Evolutionary conservation across 2,888 invertebrate species (phyloP).

Genomic region (Lymantria dispar): DNA sequence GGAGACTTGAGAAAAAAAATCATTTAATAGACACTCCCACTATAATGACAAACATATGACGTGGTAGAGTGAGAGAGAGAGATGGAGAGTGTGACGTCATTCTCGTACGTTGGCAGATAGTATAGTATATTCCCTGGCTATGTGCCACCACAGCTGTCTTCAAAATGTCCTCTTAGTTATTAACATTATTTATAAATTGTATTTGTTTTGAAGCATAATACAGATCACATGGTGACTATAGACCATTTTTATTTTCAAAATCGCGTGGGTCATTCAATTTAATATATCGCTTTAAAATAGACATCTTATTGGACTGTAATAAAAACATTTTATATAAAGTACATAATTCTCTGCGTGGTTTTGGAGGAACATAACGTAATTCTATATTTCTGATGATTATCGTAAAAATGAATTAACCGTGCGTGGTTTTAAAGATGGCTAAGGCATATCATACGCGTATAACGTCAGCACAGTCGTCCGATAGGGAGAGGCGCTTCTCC

Average conservation of each 20-base stretch:
- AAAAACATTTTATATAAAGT: too few relatives aligned
- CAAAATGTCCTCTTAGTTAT: slow-evolving; percentile 55
- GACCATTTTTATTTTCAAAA: slow-evolving; percentile 15
- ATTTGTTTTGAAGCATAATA: slow-evolving; percentile 73
- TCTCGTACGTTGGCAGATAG: slow-evolving; percentile 44
- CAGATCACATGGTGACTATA: slow-evolving; percentile 46
- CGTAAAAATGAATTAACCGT: too few relatives aligned
- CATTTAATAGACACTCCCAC: slow-evolving; percentile 15
- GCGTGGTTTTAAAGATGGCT: too few relatives aligned
- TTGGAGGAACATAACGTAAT: too few relatives aligned
- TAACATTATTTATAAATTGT: slow-evolving; percentile 67
- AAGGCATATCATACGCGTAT: too few relatives aligned
- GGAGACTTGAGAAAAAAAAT: neutral
- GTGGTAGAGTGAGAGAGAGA: slow-evolving; percentile 13
- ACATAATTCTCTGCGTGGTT: too few relatives aligned
- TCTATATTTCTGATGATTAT: too few relatives aligned
- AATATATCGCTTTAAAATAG: neutral
- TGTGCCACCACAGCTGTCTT: slow-evolving; percentile 67
- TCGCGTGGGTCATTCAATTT: neutral
- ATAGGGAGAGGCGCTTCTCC: too few relatives aligned
- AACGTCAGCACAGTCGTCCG: too few relatives aligned
- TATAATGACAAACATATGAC: slow-evolving; percentile 23
- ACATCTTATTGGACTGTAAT: neutral
- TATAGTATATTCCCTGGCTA: slow-evolving; percentile 57
- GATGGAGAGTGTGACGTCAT: slow-evolving; percentile 38